Percentiles rank a stretch among this genome's conserved stretches.
Conservation (phyloP, 2,797 vertebrate genomes). For the Falco concolor region DNA sequence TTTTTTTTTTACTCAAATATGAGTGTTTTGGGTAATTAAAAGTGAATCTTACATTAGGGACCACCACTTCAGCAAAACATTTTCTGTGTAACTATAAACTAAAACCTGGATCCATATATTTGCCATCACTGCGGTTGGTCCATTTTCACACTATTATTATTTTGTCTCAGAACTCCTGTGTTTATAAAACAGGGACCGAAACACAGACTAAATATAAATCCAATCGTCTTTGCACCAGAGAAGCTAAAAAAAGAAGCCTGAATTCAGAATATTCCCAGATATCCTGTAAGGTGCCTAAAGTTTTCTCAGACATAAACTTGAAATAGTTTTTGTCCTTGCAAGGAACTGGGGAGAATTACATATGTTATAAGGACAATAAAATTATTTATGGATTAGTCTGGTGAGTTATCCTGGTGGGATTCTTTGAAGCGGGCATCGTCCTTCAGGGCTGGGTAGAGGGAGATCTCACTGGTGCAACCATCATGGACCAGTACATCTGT, state of each 20-base stretch:
- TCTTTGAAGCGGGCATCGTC: neutral
- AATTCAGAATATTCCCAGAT: constrained; percentile 15
- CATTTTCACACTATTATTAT: constrained; percentile 65
- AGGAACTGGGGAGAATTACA: neutral
- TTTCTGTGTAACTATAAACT: constrained; percentile 29
- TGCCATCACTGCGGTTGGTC: constrained; percentile 22
- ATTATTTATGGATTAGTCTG: neutral
- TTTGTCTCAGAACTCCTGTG: constrained; percentile 60
- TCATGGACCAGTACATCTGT: neutral
- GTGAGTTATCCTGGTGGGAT: neutral
- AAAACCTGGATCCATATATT: neutral
- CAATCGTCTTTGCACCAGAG: neutral
- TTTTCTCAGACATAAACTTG: neutral
- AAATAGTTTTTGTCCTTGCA: neutral
- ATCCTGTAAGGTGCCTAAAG: neutral
- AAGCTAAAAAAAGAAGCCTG: neutral
- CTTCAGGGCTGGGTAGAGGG: neutral
- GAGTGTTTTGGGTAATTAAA: constrained; percentile 34
- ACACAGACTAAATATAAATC: constrained; percentile 72
- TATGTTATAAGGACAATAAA: neutral
- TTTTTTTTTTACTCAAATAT: constrained; percentile 28
- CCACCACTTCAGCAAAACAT: constrained; percentile 22
- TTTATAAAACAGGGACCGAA: constrained; percentile 66
- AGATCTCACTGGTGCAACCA: accelerated
- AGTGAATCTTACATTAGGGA: constrained; percentile 41